A percentile compares a stretch with the other conserved stretches of the same genome.
These are phyloP conservation scores for Trissolcus japonicus DNA, from an alignment of 2,888 invertebrate species.

Conservation along the genomic window DNA sequence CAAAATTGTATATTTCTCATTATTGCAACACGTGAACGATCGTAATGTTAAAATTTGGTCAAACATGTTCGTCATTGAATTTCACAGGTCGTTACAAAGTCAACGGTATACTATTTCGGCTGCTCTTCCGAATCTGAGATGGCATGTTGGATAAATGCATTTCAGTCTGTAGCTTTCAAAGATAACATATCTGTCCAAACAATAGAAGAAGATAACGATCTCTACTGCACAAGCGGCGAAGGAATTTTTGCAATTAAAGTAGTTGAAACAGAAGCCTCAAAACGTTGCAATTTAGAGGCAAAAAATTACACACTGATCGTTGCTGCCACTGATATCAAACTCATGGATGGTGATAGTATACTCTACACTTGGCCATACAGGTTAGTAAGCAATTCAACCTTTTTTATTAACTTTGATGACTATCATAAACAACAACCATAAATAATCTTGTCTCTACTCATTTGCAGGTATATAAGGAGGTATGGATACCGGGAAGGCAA, in stretches of 20 bases:
- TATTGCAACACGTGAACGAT: no score
- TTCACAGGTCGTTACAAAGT: constrained; percentile 84
- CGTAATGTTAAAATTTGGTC: neutral
- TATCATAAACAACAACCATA: no score
- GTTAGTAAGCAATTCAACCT: constrained; percentile 4
- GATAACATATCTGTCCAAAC: constrained; percentile 80
- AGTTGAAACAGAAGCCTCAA: constrained; percentile 87
- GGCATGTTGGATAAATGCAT: constrained; percentile 86
- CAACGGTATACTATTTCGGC: constrained; percentile 79
- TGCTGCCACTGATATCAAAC: constrained; percentile 85
- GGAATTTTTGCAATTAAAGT: constrained; percentile 88
- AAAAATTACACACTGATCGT: constrained; percentile 85
- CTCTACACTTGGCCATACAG: constrained; percentile 88
- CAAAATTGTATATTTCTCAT: no score
- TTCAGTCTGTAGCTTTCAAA: constrained; percentile 89
- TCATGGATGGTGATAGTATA: constrained; percentile 82
- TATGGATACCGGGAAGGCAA: constrained; percentile 92
- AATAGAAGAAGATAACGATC: constrained; percentile 91
- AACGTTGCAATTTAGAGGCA: constrained; percentile 84
- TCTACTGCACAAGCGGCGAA: constrained; percentile 91
- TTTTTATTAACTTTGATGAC: neutral
- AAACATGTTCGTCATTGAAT: neutral
- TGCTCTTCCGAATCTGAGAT: constrained; percentile 84
- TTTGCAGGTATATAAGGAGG: constrained; percentile 84
- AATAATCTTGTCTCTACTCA: no score